Evolutionary conservation across 2,113 vertebrate genomes (phyloP).

Genomic region (Entomyzon cyanotis): DNA sequence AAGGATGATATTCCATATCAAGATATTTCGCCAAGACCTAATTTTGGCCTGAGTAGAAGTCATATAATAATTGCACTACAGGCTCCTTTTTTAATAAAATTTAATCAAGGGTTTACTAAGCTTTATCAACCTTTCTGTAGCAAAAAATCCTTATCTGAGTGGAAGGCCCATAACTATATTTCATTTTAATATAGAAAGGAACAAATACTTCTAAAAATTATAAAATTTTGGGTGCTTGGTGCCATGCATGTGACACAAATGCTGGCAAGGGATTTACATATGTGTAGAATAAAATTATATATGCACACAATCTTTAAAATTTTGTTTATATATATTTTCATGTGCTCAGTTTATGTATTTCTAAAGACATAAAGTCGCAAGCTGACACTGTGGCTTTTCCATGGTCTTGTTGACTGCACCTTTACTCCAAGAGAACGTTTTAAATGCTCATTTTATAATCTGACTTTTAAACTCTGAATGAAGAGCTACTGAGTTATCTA

Average conservation of each 20-base stretch:
- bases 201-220: neutral
- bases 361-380: neutral
- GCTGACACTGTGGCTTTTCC: neutral
- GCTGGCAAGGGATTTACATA: neutral
- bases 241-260: neutral
- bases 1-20: neutral
- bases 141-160: neutral
- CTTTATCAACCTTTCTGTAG: neutral
- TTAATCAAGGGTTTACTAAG: neutral
- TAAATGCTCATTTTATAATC: neutral
- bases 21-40: neutral
- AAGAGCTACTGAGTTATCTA: neutral
- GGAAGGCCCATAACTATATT: neutral
- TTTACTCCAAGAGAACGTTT: neutral
- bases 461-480: neutral
- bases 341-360: neutral
- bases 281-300: neutral
- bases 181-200: neutral
- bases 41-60: neutral
- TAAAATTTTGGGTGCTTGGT: neutral
- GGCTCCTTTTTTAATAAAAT: neutral
- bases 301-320: rapidly evolving
- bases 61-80: neutral
- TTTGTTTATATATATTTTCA: neutral
- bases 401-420: neutral